A percentile compares a stretch with the other conserved stretches of the same genome.
These are phyloP conservation scores for Dione vanillae DNA, from an alignment of 2,888 invertebrate species.

Conservation along the genomic window DNA sequence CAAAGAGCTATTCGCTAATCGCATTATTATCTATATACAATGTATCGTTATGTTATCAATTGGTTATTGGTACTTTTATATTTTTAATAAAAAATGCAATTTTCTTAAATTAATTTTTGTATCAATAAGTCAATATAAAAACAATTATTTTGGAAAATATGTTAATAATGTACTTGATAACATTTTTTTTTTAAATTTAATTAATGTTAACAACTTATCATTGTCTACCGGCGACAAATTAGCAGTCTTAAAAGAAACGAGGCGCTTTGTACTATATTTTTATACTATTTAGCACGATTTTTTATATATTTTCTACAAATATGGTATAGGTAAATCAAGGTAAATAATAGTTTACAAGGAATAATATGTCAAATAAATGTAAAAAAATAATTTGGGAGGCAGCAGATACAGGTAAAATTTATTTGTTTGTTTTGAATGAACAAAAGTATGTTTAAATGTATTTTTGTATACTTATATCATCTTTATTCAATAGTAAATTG, in stretches of 20 bases:
- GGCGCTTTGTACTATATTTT: not conserved
- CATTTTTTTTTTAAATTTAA: not conserved
- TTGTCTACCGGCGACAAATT: conserved; percentile 1
- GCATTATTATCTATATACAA: too few relatives aligned
- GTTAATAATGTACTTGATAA: not conserved
- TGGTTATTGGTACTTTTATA: too few relatives aligned
- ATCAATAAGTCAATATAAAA: too few relatives aligned
- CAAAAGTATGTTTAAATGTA: not conserved
- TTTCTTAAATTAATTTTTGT: too few relatives aligned
- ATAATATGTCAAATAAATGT: not conserved
- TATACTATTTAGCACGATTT: conserved; percentile 18
- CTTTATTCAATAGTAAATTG: not conserved
- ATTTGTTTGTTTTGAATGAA: not conserved
- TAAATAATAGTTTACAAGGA: not conserved
- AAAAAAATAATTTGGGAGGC: not conserved
- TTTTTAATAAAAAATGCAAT: too few relatives aligned
- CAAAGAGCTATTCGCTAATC: too few relatives aligned
- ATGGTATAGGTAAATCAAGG: not conserved
- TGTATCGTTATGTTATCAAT: too few relatives aligned
- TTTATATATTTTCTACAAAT: conserved; percentile 10
- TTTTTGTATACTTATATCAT: not conserved
- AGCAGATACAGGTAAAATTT: conserved; percentile 28
- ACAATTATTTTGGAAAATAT: too few relatives aligned
- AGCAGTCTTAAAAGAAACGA: conserved; percentile 1
- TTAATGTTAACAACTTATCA: conserved; percentile 19